Evolutionary conservation across 2,888 invertebrate species (phyloP), one percentile per base, ranked within the genome.

Genomic region (Andricus quercusramuli): DNA sequence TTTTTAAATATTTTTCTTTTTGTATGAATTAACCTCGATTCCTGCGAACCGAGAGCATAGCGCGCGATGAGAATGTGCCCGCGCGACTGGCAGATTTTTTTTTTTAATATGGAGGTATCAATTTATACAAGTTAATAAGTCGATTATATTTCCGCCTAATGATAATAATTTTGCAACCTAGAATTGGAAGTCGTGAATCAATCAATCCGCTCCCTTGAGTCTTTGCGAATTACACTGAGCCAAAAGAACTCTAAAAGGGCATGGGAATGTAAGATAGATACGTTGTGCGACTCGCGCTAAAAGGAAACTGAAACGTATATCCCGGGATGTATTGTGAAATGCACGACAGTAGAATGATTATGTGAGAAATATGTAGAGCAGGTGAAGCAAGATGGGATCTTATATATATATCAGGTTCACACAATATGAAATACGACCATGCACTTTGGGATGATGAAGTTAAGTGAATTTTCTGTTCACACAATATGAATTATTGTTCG

Each of bases 181-280:
- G 59, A 11, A 59, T 22, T 59, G 11, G 59, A 59, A 22, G 22
- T 59, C 29, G 29, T 37, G 56, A 56, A 56, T 74, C 51, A 74
- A 32, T 56, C 70, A 51, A 51, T 32, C 47, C 70, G 74, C 32
- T 56, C n/a, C 74, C 20, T 74, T 74, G n/a, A 74, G 32, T 59
- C 51, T 51, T 74, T 56, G 32, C 51, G 74, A 59, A 74, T 59
- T 74, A 74, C n/a, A 51, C 37, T 59, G n/a, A 56, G 74, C 37
- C 32, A n/a, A 74, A 56, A 56, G 56, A 74, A 6, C n/a, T 56
- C 29, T 41, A 37, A 64, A 77, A 64, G 84, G 84, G 83, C 83
- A 85, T 85, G 83, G 81, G 83, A 85, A 83, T 83, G 84, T 82
- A 74, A 59, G 32, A 32, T 82, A 82, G 82, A 78, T 82, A 82